Percentiles rank a stretch among this genome's conserved stretches.
phyloP scores from a whole-genome alignment of 2,888 invertebrate genomes.

The Allophyes oxyacanthae region DNA sequence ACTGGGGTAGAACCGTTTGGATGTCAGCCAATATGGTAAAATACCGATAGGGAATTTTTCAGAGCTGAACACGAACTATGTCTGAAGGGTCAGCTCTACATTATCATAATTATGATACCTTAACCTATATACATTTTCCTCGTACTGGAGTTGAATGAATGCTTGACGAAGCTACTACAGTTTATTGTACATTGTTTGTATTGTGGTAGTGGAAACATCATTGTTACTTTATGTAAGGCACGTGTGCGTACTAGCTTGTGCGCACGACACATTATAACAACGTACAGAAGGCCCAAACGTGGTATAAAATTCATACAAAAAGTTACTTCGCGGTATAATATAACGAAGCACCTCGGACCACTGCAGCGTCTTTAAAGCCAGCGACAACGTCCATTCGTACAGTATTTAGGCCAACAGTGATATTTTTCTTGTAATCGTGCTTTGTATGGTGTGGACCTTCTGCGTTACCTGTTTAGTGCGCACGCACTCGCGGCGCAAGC shows the following conservation, averaged over 20 bases:
- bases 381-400: too few relatives aligned
- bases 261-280: background rate
- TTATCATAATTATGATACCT: background rate
- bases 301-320: too few relatives aligned
- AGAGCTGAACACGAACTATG: slow-evolving; percentile 10
- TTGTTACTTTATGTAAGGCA: slow-evolving; percentile 30
- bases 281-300: slow-evolving; percentile 9
- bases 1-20: slow-evolving; percentile 7
- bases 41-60: background rate
- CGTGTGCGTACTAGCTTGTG: slow-evolving; percentile 20
- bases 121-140: background rate
- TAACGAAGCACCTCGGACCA: too few relatives aligned
- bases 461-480: background rate
- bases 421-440: background rate
- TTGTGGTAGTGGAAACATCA: slow-evolving; percentile 33
- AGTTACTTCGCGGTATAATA: too few relatives aligned
- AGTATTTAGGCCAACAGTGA: too few relatives aligned
- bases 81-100: slow-evolving; percentile 6
- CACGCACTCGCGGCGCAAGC: slow-evolving; percentile 9
- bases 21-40: slow-evolving; percentile 3
- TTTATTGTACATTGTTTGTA: slow-evolving; percentile 37
- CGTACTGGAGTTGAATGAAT: slow-evolving; percentile 30
- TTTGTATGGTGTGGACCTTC: background rate
- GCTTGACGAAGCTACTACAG: slow-evolving; percentile 17
- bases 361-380: too few relatives aligned